Base-by-base conservation (phyloP, 2,113 vertebrate species). In the Paradoxurus hermaphroditus region DNA sequence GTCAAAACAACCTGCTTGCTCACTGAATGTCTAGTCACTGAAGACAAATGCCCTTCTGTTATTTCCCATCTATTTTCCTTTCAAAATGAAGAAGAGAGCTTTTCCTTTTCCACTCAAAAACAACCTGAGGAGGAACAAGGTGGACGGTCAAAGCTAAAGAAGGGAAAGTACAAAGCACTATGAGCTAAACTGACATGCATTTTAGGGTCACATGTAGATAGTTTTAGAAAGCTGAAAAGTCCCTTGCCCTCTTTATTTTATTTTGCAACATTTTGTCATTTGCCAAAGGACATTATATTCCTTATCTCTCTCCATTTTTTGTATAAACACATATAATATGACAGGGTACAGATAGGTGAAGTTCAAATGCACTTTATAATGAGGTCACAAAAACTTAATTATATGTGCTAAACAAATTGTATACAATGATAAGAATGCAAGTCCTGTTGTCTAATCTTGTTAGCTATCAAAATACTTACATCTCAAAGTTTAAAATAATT, bases 1-100 rank as follows among this genome's bases (percentile, higher is more conserved):
- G 85, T 94, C 90, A 95, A 86, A 97, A 96, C 95, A 96, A 91
- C 82, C 96, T 96, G 93, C 77, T 88, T 93, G 53, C 92, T 97
- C 86, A 59, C 39, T 70, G 86, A 97, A 92, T 95, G 79, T 93
- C 93, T 89, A 96, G 91, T 94, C 97, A 95, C 53, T 11, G 44
- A 95, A 95, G 79, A 91, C 82, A 97, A 97, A 96, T 78, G 63
- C 19, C 82, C 86, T 96, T 96, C 72, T 93, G 89, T 83, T 96
- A 94, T 90, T 95, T 91, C 72, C 44, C 73, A 90, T 87, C 44
- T 65, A 79, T 81, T 95, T 97, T 46, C 53, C 84, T 95, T 36
- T 86, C 63, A 85, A 93, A 94, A 93, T 92, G 93, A 67, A 23
- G 56, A 85, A 94, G 46, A 94, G 23, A 51, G 31, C 16, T 94